Evolutionary conservation across 2,888 invertebrate species (phyloP).

Genomic region (Epirrita christyi): DNA sequence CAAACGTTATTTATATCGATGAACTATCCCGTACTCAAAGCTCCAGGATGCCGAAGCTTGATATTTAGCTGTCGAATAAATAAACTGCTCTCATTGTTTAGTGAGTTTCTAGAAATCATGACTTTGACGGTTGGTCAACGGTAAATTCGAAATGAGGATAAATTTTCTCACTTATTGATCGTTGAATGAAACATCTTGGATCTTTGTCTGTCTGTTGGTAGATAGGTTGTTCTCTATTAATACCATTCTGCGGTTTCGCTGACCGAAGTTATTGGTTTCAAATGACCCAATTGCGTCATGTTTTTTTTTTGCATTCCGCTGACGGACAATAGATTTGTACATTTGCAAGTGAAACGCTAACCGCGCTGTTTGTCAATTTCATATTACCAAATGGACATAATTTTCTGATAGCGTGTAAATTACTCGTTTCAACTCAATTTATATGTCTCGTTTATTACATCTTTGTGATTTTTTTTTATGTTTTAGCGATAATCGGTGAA

Average conservation of each 20-base stretch:
- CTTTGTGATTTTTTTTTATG: not conserved
- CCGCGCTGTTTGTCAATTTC: constrained; percentile 40
- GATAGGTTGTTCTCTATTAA: constrained; percentile 54
- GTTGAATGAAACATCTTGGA: constrained; percentile 33
- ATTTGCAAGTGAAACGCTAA: constrained; percentile 54
- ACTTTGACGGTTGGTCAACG: constrained; percentile 7
- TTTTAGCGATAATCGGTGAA: not conserved
- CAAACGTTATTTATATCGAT: constrained; percentile 28
- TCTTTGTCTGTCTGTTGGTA: constrained; percentile 26
- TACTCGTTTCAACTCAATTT: constrained; percentile 2
- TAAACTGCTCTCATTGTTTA: not conserved
- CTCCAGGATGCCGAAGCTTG: not conserved
- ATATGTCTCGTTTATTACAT: not conserved
- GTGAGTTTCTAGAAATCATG: not conserved
- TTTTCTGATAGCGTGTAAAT: constrained; percentile 22
- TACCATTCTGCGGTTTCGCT: constrained; percentile 71
- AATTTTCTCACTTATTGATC: constrained; percentile 2
- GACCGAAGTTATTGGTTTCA: constrained; percentile 72
- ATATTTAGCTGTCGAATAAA: constrained; percentile 1
- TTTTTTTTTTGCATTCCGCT: constrained; percentile 68
- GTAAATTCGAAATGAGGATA: constrained; percentile 9
- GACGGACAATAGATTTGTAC: constrained; percentile 68
- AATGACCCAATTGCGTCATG: constrained; percentile 75
- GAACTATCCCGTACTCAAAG: constrained; percentile 22
- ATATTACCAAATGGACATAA: constrained; percentile 26